A percentile compares a stretch with the other conserved stretches of the same genome.
phyloP scores from a whole-genome alignment of 2,888 invertebrate genomes.

The Tetropium fuscum region DNA sequence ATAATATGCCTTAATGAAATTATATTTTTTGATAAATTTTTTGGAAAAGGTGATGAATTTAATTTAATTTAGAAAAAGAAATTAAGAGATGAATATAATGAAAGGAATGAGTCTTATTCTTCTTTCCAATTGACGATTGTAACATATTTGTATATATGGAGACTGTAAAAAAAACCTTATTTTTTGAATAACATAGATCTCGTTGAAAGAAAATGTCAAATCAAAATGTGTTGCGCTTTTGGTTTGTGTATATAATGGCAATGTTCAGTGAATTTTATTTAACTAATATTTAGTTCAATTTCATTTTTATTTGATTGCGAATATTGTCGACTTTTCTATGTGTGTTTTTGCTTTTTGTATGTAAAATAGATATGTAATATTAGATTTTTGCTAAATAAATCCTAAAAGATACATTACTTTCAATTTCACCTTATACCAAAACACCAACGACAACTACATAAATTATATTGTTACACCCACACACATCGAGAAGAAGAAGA shows the following conservation, averaged over 20 bases:
- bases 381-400: constrained; percentile 47
- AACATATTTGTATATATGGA: constrained; percentile 36
- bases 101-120: too few relatives aligned
- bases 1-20: constrained; percentile 47
- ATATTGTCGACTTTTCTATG: constrained; percentile 48
- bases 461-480: too few relatives aligned
- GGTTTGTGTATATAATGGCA: constrained; percentile 39
- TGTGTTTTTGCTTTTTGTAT: constrained; percentile 46
- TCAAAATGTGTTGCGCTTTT: constrained; percentile 22
- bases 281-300: constrained; percentile 50
- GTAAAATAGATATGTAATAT: constrained; percentile 45
- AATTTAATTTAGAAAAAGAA: constrained; percentile 9
- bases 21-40: constrained; percentile 45
- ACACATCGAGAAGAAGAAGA: too few relatives aligned
- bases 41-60: constrained; percentile 31
- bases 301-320: constrained; percentile 38
- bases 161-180: constrained; percentile 39
- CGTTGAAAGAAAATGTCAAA: constrained; percentile 30
- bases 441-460: too few relatives aligned
- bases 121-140: constrained; percentile 15
- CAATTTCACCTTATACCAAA: not conserved
- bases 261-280: constrained; percentile 40
- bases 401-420: not conserved
- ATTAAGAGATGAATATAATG: too few relatives aligned
- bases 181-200: constrained; percentile 39